Conservation (phyloP, 2,888 invertebrate genomes). For the Kuschelorhynchus macadamiae region DNA sequence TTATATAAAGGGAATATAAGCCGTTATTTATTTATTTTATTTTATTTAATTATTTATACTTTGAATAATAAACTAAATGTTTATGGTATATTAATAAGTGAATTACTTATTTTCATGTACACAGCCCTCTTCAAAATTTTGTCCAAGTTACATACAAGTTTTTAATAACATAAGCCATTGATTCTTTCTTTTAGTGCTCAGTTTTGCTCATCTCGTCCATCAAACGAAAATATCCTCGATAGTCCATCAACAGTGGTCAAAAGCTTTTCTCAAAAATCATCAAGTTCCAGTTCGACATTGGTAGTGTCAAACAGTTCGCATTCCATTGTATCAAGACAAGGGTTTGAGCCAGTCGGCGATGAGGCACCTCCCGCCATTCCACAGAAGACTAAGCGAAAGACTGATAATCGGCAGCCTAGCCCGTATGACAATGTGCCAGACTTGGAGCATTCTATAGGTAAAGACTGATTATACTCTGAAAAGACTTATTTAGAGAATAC, state of each 20-base stretch:
- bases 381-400: conserved; percentile 73
- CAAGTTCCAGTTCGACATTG: conserved; percentile 57
- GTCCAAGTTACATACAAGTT: too few relatives aligned
- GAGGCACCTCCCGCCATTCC: conserved; percentile 74
- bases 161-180: too few relatives aligned
- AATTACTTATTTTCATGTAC: too few relatives aligned
- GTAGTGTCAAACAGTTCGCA: conserved; percentile 54
- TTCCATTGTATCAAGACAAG: conserved; percentile 51
- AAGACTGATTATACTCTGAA: background rate
- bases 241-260: conserved; percentile 47
- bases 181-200: conserved; percentile 43
- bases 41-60: too few relatives aligned
- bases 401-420: conserved; percentile 75
- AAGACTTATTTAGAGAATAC: background rate
- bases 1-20: too few relatives aligned
- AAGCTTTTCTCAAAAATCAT: conserved; percentile 41
- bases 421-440: conserved; percentile 80
- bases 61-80: too few relatives aligned
- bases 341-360: conserved; percentile 49
- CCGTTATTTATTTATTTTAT: too few relatives aligned
- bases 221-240: conserved; percentile 37
- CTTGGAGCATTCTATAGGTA: conserved; percentile 55
- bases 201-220: conserved; percentile 35
- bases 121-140: too few relatives aligned
- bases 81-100: too few relatives aligned